Conservation (phyloP, 1,140 invertebrate genomes). For the Drosophila aff. region DNA sequence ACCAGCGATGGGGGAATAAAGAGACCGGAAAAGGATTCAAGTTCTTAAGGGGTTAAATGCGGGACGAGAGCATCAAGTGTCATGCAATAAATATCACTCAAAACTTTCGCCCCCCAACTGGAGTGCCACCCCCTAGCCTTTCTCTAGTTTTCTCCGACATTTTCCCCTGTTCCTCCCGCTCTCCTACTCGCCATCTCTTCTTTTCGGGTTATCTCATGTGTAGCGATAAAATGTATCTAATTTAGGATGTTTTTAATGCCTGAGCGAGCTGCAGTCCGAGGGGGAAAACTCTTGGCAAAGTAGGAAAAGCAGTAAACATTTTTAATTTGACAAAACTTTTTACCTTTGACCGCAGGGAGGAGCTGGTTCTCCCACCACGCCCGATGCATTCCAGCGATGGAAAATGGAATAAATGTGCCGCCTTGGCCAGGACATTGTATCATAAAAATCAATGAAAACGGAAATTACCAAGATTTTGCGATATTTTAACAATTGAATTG, state of each 20-base stretch:
- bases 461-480: neutral
- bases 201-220: conserved; percentile 62
- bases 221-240: conserved; percentile 82
- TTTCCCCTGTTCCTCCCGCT: neutral
- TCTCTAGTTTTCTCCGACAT: neutral
- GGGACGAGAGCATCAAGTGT: conserved; percentile 59
- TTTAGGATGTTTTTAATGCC: conserved; percentile 80
- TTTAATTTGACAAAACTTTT: conserved; percentile 84
- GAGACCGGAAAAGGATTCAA: conserved; percentile 50
- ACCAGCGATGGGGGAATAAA: neutral
- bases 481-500: neutral
- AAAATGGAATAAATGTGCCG: neutral
- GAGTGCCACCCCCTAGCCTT: neutral
- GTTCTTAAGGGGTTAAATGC: conserved; percentile 23
- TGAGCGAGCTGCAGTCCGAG: conserved; percentile 58
- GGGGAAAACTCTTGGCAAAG: conserved; percentile 55
- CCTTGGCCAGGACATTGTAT: neutral
- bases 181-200: neutral
- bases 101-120: conserved; percentile 55
- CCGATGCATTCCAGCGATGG: neutral
- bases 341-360: conserved; percentile 75
- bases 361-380: neutral
- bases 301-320: conserved; percentile 76
- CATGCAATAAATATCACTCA: conserved; percentile 79
- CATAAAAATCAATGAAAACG: neutral